These are phyloP conservation scores for Alauda arvensis DNA, from an alignment of 2,797 vertebrate species.

Conservation along the genomic window DNA sequence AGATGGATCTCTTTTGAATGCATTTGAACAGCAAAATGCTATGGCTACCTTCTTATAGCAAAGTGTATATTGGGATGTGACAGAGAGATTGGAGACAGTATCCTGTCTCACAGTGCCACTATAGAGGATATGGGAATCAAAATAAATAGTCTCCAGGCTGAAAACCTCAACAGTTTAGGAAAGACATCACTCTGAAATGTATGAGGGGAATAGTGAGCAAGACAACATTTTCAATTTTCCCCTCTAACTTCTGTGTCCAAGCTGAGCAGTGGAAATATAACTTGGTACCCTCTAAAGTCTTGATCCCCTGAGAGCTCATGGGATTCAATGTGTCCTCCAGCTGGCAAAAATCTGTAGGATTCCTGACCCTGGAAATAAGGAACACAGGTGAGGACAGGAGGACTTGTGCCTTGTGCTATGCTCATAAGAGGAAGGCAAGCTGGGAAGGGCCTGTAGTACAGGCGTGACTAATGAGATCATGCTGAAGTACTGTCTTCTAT, in stretches of 20 bases:
- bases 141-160: not conserved
- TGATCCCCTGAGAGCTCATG: not conserved
- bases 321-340: not conserved
- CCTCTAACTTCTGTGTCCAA: not conserved
- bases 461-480: not conserved
- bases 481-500: not conserved
- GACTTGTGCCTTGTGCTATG: not conserved
- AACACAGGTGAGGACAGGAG: not conserved
- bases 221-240: not conserved
- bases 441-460: not conserved
- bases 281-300: not conserved
- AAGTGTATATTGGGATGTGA: not conserved
- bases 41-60: not conserved
- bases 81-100: not conserved
- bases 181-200: not conserved
- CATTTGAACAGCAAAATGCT: not conserved
- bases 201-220: not conserved
- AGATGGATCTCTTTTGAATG: not conserved
- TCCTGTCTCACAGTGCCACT: not conserved
- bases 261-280: not conserved
- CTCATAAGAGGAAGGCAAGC: not conserved
- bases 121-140: not conserved
- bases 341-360: not conserved
- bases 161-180: not conserved
- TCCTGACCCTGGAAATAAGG: not conserved